Evolutionary conservation across 2,888 invertebrate genomes (phyloP), one percentile per base, ranked within the genome.

Genomic region (Orthosia gothica): DNA sequence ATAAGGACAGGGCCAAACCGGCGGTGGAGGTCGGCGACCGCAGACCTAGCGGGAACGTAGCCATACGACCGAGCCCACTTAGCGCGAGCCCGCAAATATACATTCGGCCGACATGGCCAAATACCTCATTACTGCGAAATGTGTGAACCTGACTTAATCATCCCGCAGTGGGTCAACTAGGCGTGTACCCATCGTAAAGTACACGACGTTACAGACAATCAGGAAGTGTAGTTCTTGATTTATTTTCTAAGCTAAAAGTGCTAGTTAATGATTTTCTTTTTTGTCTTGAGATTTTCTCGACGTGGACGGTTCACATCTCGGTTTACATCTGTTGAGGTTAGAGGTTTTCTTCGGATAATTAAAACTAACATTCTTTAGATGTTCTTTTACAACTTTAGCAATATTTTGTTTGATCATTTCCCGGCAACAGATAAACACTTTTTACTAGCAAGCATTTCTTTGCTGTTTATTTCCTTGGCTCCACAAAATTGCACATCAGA

Each of bases 1-100:
- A 91, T 76, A 88, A 86, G 88, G 90, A 88, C 85, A 83, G 88
- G 86, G 86, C 80, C 86, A 85, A 89, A 90, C 87, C 78, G 83
- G 80, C 87, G 88, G 89, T 85, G 76, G 86, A 77, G 92, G 92
- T 93, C 91, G 83, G 77, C 89, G 92, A 90, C 92, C 91, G 86
- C 81, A 81, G 78, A 50, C 49, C 82, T 92, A 91, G 91, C 92
- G 91, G 91, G 88, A 91, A 87, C 86, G 76, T 78, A 79, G 79
- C 84, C 74, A 86, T 74, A 82, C 74, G 79, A 84, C 75, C 74
- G 68, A 65, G 69, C 74, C 84, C 88, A 89, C 86, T 90, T 91
- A 91, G 88, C 90, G 86, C 82, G 78, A 84, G 85, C 26, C 63
- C 79, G 76, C 84, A 83, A 83, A 86, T 87, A 82, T 84, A 76